phyloP scores from a whole-genome alignment of 2,113 vertebrate species.

The Urocolius indicus region DNA sequence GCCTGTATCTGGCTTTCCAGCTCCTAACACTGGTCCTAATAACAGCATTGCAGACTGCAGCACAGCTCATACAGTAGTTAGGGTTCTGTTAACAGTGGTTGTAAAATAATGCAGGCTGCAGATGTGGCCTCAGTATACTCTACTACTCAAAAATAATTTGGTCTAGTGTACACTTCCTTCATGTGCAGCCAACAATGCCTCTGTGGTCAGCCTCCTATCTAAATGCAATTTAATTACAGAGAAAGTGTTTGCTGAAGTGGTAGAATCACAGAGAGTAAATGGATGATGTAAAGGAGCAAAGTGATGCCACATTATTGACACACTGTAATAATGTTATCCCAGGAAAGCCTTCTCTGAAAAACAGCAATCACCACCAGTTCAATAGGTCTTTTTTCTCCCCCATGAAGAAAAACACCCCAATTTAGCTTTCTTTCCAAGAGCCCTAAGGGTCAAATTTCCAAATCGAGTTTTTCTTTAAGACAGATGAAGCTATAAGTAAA shows the following conservation, averaged over 20 bases:
- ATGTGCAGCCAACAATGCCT: neutral
- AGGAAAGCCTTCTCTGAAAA: neutral
- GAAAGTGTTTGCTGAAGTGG: neutral
- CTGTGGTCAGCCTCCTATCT: neutral
- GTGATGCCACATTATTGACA: neutral
- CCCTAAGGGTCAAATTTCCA: neutral
- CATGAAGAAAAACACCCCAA: neutral
- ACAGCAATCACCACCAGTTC: neutral
- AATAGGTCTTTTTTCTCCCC: neutral
- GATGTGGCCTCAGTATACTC: slow-evolving; percentile 25
- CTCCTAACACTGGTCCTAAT: neutral
- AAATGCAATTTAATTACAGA: neutral
- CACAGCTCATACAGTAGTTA: too few relatives aligned
- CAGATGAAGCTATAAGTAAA: neutral
- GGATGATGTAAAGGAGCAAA: neutral
- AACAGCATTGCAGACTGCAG: neutral
- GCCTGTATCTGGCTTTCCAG: neutral
- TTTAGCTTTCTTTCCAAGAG: neutral
- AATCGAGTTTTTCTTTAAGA: neutral
- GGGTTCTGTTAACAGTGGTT: neutral
- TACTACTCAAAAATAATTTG: neutral
- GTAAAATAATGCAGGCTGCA: slow-evolving; percentile 9
- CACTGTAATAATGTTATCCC: neutral
- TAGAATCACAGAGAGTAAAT: neutral
- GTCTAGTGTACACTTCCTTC: neutral